Percentiles rank a stretch among this genome's conserved stretches.
Conservation (phyloP, 2,113 vertebrate genomes). For the Nothoprocta perdicaria region DNA sequence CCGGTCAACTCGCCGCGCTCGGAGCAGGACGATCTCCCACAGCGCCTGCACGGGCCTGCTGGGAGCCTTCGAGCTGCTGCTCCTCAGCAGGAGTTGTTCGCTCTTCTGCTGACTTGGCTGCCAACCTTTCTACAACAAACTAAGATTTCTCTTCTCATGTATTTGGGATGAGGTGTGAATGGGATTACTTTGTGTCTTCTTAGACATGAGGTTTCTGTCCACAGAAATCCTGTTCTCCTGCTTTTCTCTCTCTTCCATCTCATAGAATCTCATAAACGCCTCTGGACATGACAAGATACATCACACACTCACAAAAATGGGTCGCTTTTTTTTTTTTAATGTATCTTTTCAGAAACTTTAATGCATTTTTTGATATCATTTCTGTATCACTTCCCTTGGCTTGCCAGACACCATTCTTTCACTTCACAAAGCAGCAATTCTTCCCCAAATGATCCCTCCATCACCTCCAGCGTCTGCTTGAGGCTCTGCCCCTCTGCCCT, state of each 20-base stretch:
- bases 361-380: not conserved
- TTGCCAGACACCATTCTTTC: not conserved
- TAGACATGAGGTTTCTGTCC: not conserved
- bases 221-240: not conserved
- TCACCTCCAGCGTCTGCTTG: not conserved
- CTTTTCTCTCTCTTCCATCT: not conserved
- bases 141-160: not conserved
- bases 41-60: rapidly evolving
- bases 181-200: not conserved
- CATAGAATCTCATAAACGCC: not conserved
- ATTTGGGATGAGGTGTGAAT: not conserved
- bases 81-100: rapidly evolving
- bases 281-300: not conserved
- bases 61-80: not conserved
- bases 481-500: too few relatives aligned
- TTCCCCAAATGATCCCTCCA: rapidly evolving
- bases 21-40: not conserved
- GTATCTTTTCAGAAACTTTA: not conserved
- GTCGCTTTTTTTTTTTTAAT: not conserved
- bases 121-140: not conserved
- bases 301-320: not conserved
- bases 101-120: not conserved
- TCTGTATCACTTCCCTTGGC: not conserved
- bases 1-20: not conserved
- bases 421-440: not conserved